Percentiles rank a stretch among this genome's conserved stretches.
These are phyloP conservation scores for Ophion ellenae DNA, from an alignment of 2,888 invertebrate genomes.

Conservation along the genomic window DNA sequence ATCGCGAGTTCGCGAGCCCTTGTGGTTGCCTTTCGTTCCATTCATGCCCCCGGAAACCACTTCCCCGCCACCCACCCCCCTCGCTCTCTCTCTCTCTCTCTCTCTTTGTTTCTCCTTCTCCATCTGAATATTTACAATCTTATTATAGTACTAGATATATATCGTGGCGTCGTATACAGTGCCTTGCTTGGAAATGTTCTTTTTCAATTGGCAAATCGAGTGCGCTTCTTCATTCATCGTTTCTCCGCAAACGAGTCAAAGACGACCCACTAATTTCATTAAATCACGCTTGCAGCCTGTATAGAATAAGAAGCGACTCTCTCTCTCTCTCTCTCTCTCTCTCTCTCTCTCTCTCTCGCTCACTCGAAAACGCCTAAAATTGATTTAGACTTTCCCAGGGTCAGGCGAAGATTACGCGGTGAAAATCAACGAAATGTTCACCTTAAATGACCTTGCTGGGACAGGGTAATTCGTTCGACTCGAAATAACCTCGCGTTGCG, in stretches of 20 bases:
- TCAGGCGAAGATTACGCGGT: neutral
- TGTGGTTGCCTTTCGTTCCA: constrained; percentile 66
- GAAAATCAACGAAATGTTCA: constrained; percentile 3
- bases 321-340: neutral
- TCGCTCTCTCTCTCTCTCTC: constrained; percentile 79
- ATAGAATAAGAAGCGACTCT: neutral
- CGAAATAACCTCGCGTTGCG: too few species aligned
- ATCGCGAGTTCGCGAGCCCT: constrained; percentile 37
- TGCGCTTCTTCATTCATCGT: constrained; percentile 43
- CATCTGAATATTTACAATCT: constrained; percentile 75
- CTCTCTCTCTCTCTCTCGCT: neutral
- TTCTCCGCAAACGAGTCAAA: constrained; percentile 30
- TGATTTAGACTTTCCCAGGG: constrained; percentile 22
- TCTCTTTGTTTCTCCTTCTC: constrained; percentile 78
- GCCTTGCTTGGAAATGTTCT: constrained; percentile 24
- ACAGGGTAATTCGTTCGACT: too few species aligned
- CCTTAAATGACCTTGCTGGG: constrained; percentile 25
- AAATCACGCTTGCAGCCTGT: constrained; percentile 10
- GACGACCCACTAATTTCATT: constrained; percentile 19
- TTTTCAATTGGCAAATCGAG: constrained; percentile 51
- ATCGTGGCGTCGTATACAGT: neutral
- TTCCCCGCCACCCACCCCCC: too few species aligned
- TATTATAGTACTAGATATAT: constrained; percentile 52
- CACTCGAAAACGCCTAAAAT: constrained; percentile 8
- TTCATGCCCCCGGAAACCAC: constrained; percentile 71